Evolutionary conservation across 2,113 vertebrate genomes (phyloP), one percentile per base, ranked within the genome.

Genomic region (Nipponia nippon): DNA sequence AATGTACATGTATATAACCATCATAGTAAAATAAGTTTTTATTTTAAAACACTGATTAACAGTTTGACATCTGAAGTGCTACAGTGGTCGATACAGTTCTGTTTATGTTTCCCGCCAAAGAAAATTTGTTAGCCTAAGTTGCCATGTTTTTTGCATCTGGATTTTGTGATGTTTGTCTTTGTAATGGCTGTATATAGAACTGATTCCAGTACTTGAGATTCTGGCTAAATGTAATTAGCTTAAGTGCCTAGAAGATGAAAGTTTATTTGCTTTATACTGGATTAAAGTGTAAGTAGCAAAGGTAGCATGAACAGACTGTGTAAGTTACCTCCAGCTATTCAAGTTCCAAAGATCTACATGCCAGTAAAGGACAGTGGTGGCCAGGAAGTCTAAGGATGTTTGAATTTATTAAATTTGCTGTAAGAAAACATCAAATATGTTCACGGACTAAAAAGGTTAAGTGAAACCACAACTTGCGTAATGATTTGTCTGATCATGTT

Each of bases 81-180:
- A 25, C 19, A 10, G 55, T 71, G 6, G 32, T 73, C 3, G 44
- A 86, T 50, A 44, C 3, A 29, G n/a, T 76, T 83, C 96, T 97
- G 93, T 96, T 97, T 96, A 93, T 81, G 32, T 93, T 97, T 97
- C 96, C 96, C 12, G 7, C 96, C 95, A 96, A 97, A 95, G 94
- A 94, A 97, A 97, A 98, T 97, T 97, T 98, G 96, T 97, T 97
- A 92, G 93, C 84, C 83, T 97, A 95, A 97, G 97, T 95, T 94
- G 87, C 80, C 93, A 65, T 96, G 79, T 73, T 93, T 96, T 90
- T 95, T 93, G 95, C 97, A 98, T 98, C 97, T 98, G 98, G 96
- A 92, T 97, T 97, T 97, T 91, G 96, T 98, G 97, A 97, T 92
- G 92, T 92, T 88, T 97, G 96, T 81, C 97, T 97, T 95, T 85